Evolutionary conservation across 2,888 invertebrate species (phyloP).

Genomic region (Notodonta ziczac): DNA sequence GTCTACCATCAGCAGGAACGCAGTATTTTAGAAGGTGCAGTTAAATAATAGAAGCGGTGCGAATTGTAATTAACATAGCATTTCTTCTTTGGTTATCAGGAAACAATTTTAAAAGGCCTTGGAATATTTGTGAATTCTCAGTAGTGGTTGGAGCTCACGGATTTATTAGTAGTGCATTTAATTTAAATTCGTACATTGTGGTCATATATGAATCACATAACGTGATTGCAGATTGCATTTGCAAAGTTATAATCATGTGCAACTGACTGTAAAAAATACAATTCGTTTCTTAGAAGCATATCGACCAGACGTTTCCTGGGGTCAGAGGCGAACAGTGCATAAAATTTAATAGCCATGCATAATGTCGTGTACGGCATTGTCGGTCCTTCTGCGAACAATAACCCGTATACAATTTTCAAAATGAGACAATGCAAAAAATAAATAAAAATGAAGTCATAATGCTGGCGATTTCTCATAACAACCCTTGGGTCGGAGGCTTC

Average conservation of each 20-base stretch:
- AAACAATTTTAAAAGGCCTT: constrained; percentile 4
- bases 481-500: constrained; percentile 81
- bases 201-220: neutral
- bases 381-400: constrained; percentile 69
- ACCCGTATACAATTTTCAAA: constrained; percentile 67
- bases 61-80: too few relatives aligned
- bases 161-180: neutral
- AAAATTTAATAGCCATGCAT: constrained; percentile 55
- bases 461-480: constrained; percentile 79
- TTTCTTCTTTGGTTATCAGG: neutral
- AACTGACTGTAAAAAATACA: constrained; percentile 16
- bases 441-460: constrained; percentile 69
- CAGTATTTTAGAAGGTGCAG: neutral
- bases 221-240: constrained; percentile 3
- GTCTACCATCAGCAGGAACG: constrained; percentile 14
- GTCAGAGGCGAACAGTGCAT: constrained; percentile 63
- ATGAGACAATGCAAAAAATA: constrained; percentile 74
- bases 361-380: constrained; percentile 41
- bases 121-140: neutral
- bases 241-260: constrained; percentile 9
- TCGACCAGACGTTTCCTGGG: constrained; percentile 50
- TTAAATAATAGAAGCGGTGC: neutral
- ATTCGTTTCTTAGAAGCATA: constrained; percentile 47
- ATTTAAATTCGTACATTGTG: constrained; percentile 1
- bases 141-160: neutral